phyloP scores from a whole-genome alignment of 2,797 vertebrate species.

The Siniperca obscura region DNA sequence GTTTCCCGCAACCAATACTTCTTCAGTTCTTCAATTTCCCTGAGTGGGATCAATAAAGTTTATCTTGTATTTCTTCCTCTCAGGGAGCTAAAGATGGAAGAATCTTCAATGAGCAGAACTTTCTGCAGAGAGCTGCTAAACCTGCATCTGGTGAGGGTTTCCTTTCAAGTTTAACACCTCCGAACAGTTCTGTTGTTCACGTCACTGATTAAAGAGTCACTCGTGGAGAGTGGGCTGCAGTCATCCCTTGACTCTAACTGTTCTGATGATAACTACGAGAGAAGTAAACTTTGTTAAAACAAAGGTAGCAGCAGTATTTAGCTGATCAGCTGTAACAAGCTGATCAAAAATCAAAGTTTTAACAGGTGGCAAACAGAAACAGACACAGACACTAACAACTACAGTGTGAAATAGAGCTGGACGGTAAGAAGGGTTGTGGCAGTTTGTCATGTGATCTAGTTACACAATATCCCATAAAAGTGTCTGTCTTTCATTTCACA shows the following conservation, averaged over 20 bases:
- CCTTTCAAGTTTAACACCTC: background rate
- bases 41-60: background rate
- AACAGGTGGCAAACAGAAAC: background rate
- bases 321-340: background rate
- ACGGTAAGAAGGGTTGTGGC: background rate
- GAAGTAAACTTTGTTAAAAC: background rate
- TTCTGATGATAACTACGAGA: background rate
- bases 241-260: background rate
- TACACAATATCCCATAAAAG: background rate
- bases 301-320: background rate
- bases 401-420: background rate
- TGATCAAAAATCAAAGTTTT: background rate
- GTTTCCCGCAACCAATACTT: background rate
- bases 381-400: background rate
- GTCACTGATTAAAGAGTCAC: background rate
- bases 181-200: too few relatives aligned
- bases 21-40: background rate
- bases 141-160: constrained; percentile 77
- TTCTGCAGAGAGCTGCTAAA: constrained; percentile 94
- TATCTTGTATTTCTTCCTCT: constrained; percentile 27
- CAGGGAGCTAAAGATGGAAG: constrained; percentile 92
- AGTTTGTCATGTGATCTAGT: background rate
- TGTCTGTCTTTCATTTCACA: constrained; percentile 8
- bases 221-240: background rate
- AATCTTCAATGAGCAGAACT: constrained; percentile 95